Base-by-base conservation (phyloP, 1,140 invertebrate genomes). In the Drosophila orena region DNA sequence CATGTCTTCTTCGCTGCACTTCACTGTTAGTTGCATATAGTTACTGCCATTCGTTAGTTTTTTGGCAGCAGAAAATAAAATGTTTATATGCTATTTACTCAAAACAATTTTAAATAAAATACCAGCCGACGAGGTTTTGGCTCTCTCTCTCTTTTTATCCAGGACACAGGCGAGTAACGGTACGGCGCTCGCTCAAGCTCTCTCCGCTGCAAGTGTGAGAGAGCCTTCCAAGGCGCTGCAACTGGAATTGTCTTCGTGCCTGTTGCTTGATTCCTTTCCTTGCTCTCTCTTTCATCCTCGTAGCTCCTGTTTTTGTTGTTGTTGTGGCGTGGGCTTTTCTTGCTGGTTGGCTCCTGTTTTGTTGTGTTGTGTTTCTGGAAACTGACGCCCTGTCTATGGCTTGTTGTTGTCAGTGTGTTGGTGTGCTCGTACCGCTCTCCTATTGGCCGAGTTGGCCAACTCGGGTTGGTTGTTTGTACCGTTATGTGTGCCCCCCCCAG, bases 61-160 rank as follows among this genome's bases (percentile, higher is more conserved):
- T 75, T 88, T 88, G 83, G 84, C 77, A 90, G 79, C 74, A 89
- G 85, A 85, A 89, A 89, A 89, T 89, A 89, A 89, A 89, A 89
- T 89, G 84, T 89, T 89, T 89, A 89, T 89, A 80, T 89, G 84
- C 84, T 89, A 89, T 90, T 89, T 89, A 89, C 84, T 53, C 80
- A 89, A 89, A 89, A 89, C 84, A 89, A 90, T 89, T 89, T 89
- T 89, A 89, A 89, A 89, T 89, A 84, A 90, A 89, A 84, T 89
- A 89, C 76, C 89, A 89, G 71, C 52, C 43, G 30, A 38, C 46
- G 24, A 52, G 14, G 50, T 55, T 60, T 20, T 59, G 46, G 42
- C 17, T 17, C 17, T 17, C 17, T 17, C 17, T 42, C 42, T 52
- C 38, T 52, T 24, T 3, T 20, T 37, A 24, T 47, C 15, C 55